Percentiles rank a stretch among this genome's conserved stretches.
These are phyloP conservation scores for Pitangus sulphuratus DNA, from an alignment of 2,797 vertebrate genomes.

Conservation along the genomic window DNA sequence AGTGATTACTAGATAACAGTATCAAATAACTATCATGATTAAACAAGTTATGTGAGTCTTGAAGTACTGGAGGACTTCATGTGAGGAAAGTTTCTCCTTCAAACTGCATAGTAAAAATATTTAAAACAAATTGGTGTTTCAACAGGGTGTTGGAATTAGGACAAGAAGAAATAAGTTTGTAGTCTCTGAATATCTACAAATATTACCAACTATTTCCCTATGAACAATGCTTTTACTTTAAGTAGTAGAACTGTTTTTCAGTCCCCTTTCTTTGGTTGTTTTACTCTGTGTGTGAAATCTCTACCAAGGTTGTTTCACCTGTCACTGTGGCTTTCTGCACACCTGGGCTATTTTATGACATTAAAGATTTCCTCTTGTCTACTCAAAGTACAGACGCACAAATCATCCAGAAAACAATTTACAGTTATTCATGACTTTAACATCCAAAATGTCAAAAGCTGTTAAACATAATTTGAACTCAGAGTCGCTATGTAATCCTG, in stretches of 20 bases:
- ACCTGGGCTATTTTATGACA: slow-evolving; percentile 19
- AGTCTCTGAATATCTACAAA: slow-evolving; percentile 48
- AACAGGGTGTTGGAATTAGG: not conserved
- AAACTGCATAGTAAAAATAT: slow-evolving; percentile 56
- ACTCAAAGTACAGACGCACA: slow-evolving; percentile 15
- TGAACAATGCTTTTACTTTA: slow-evolving; percentile 11
- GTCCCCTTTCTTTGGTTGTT: not conserved
- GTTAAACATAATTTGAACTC: slow-evolving; percentile 38
- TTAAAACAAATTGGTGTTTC: slow-evolving; percentile 37
- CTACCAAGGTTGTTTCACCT: not conserved
- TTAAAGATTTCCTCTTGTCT: slow-evolving; percentile 27
- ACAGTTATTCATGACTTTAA: slow-evolving; percentile 18
- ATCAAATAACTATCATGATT: slow-evolving; percentile 73
- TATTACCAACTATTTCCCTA: not conserved
- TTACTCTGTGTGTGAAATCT: not conserved
- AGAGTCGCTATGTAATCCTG: not conserved
- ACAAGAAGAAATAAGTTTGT: slow-evolving; percentile 38
- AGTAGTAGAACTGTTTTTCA: not conserved
- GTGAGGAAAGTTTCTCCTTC: slow-evolving; percentile 72
- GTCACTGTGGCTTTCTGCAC: not conserved
- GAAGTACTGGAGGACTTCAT: slow-evolving; percentile 63
- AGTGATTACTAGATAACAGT: slow-evolving; percentile 73
- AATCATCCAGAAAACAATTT: slow-evolving; percentile 42
- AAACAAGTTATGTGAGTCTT: slow-evolving; percentile 64
- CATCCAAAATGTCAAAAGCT: slow-evolving; percentile 34